phyloP scores from a whole-genome alignment of 2,888 invertebrate genomes.

The Phragmatobia fuliginosa region DNA sequence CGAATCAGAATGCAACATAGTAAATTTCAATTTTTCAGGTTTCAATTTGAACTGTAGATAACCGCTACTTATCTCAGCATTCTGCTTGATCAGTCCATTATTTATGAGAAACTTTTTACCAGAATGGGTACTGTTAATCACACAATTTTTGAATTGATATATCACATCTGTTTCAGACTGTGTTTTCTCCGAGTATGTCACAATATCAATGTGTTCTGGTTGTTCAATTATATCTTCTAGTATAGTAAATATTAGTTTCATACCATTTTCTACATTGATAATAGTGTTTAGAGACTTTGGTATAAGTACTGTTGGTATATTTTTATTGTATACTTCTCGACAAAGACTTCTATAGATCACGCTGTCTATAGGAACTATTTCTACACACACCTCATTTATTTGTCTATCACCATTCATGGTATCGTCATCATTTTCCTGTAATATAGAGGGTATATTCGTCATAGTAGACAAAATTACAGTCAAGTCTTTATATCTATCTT shows the following conservation, averaged over 20 bases:
- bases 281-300: constrained; percentile 84
- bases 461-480: constrained; percentile 74
- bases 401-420: constrained; percentile 57
- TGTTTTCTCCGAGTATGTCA: constrained; percentile 72
- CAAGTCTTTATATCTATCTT: constrained; percentile 64
- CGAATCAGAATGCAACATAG: constrained; percentile 82
- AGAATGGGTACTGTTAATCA: constrained; percentile 80
- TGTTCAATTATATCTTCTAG: constrained; percentile 69
- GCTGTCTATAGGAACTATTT: constrained; percentile 76
- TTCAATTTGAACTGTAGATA: constrained; percentile 76
- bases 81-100: constrained; percentile 80
- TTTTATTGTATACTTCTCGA: constrained; percentile 73
- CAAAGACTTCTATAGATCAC: constrained; percentile 76
- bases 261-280: constrained; percentile 85
- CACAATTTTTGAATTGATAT: constrained; percentile 82
- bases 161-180: constrained; percentile 71
- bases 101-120: constrained; percentile 85
- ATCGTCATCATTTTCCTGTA: constrained; percentile 61
- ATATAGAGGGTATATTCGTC: constrained; percentile 70
- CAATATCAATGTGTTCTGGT: constrained; percentile 83
- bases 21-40: constrained; percentile 80
- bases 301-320: constrained; percentile 83
- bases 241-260: constrained; percentile 83
- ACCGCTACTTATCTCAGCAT: constrained; percentile 70
- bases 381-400: constrained; percentile 77